Conservation (phyloP, 2,113 vertebrate genomes). For the Myrmecophaga tridactyla region DNA sequence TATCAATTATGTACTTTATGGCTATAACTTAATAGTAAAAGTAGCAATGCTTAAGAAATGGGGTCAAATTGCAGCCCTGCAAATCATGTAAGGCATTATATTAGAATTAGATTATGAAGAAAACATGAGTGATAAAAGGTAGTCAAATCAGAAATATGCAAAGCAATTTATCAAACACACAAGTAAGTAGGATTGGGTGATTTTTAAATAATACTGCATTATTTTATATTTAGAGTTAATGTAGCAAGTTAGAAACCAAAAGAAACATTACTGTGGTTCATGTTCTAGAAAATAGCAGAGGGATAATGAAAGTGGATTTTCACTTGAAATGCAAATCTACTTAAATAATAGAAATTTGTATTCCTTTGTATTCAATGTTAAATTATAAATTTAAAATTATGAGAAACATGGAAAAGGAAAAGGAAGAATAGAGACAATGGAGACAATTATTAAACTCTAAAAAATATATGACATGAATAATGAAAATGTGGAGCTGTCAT, state of each 20-base stretch:
- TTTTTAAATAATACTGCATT: not conserved
- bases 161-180: not conserved
- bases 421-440: not conserved
- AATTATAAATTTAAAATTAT: not conserved
- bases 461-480: not conserved
- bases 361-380: not conserved
- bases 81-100: not conserved
- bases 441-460: not conserved
- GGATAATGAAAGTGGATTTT: not conserved
- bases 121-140: not conserved
- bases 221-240: not conserved
- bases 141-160: not conserved
- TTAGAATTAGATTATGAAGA: not conserved
- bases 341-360: not conserved
- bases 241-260: not conserved
- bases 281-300: not conserved
- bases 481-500: not conserved
- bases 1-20: not conserved
- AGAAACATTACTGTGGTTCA: too few species aligned
- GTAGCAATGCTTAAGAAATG: not conserved
- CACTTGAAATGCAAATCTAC: not conserved
- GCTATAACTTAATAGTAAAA: not conserved
- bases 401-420: not conserved
- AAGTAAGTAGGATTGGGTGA: not conserved
- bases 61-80: not conserved